Evolutionary conservation across 1,140 invertebrate genomes (phyloP).

Genomic region (Halyomorpha halys): DNA sequence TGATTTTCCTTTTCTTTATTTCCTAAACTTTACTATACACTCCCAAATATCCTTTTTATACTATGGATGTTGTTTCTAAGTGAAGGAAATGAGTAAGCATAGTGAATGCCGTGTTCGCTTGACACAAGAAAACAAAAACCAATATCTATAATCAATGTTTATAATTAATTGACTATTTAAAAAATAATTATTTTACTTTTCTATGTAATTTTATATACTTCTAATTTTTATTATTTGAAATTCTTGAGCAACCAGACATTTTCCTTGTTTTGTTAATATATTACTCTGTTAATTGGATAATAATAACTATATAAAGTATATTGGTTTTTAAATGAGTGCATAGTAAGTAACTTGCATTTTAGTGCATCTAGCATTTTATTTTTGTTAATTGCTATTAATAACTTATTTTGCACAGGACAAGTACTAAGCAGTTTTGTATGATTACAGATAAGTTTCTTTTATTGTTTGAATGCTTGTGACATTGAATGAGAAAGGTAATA

Average conservation of each 20-base stretch:
- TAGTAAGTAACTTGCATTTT: constrained; percentile 16
- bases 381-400: constrained; percentile 17
- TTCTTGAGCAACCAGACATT: no score
- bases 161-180: no score
- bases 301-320: neutral
- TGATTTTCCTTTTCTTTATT: neutral
- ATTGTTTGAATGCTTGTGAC: constrained; percentile 3
- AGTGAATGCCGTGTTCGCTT: constrained; percentile 14
- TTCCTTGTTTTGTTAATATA: no score
- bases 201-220: no score
- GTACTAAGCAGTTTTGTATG: constrained; percentile 15
- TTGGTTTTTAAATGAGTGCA: constrained; percentile 15
- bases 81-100: constrained; percentile 15
- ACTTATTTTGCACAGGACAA: constrained; percentile 6
- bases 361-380: constrained; percentile 18
- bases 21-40: neutral
- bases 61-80: constrained; percentile 9
- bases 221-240: no score
- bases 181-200: no score
- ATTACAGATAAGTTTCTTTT: constrained; percentile 4
- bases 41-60: constrained; percentile 16
- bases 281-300: no score
- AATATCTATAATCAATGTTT: neutral
- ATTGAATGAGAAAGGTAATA: constrained; percentile 17
- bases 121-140: constrained; percentile 7